phyloP scores from a whole-genome alignment of 2,797 vertebrate genomes.

The Anniella stebbinsi region DNA sequence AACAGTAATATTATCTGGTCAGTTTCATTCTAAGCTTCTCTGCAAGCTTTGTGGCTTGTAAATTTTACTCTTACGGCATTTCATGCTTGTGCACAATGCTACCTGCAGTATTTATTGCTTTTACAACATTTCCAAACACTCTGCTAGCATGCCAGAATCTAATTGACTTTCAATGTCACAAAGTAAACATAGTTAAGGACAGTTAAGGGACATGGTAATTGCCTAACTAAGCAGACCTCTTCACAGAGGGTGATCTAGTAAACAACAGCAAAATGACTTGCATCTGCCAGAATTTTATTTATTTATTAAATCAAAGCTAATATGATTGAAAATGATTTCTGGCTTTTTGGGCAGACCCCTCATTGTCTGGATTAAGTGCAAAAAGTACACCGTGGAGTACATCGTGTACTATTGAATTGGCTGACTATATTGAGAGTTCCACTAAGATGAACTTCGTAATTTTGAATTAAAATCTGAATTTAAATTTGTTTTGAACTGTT shows the following conservation, averaged over 20 bases:
- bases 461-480: background rate
- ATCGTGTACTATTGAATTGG: background rate
- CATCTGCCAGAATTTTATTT: background rate
- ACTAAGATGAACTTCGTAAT: background rate
- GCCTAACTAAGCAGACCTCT: slow-evolving; percentile 15
- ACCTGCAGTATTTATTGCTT: slow-evolving; percentile 39
- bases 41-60: slow-evolving; percentile 18
- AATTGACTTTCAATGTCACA: slow-evolving; percentile 49
- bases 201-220: slow-evolving; percentile 32
- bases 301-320: slow-evolving; percentile 12
- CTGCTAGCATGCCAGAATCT: slow-evolving; percentile 18
- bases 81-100: slow-evolving; percentile 19
- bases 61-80: slow-evolving; percentile 30
- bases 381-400: background rate
- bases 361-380: slow-evolving; percentile 20
- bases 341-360: background rate
- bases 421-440: background rate
- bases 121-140: slow-evolving; percentile 35
- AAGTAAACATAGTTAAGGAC: slow-evolving; percentile 42
- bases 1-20: slow-evolving; percentile 15
- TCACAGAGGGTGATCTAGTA: slow-evolving; percentile 2
- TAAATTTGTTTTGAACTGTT: background rate
- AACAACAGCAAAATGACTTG: slow-evolving; percentile 15
- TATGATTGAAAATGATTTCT: background rate
- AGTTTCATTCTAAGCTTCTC: background rate